Base-by-base conservation (phyloP, 2,113 vertebrate genomes). In the Pteronura brasiliensis region DNA sequence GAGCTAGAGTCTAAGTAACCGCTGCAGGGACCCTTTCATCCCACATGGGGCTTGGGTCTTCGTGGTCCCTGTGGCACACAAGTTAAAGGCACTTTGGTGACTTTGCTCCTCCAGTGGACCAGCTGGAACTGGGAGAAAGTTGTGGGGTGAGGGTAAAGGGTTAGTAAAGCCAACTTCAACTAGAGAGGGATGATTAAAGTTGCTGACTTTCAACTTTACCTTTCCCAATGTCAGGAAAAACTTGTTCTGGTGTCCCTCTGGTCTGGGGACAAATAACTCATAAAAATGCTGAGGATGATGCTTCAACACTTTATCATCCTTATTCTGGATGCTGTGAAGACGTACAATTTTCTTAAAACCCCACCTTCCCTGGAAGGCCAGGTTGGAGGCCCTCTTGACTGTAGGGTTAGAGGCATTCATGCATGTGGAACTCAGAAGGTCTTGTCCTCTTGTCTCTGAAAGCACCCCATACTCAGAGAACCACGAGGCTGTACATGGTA, bases 1-100 rank as follows among this genome's bases (percentile, higher is more conserved):
- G 94, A 92, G 93, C 88, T 88, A 82, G 81, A 90, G 72, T 84
- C 92, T 59, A 77, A 57, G 42, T 31, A 61, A 88, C 57, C 34
- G n/a, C 20, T 85, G 20, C 85, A 87, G 34, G 2, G 13, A 59
- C 65, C 27, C 42, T 20, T 84, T 57, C 21, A 2, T 9, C 27
- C 76, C 72, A 44, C 4, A 0, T 17, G 27, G 49, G 61, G 31
- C 21, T n/a, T 69, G 42, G 36, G 15, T 49, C 55, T 83, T 96
- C 82, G 23, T 42, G 61, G 52, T 27, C 27, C 36, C 84, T 10
- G 7, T 42, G 4, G 20, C 4, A 3, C 80, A 49, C 15, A 49
- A 29, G 2, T 21, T 29, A 76, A 88, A 80, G 39, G 25, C 34
- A 8, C 25, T 84, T 67, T 29, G 25, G 42, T 44, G 57, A 29